These are phyloP conservation scores for Mesitornis unicolor DNA, from an alignment of 2,113 vertebrate species.

Conservation along the genomic window DNA sequence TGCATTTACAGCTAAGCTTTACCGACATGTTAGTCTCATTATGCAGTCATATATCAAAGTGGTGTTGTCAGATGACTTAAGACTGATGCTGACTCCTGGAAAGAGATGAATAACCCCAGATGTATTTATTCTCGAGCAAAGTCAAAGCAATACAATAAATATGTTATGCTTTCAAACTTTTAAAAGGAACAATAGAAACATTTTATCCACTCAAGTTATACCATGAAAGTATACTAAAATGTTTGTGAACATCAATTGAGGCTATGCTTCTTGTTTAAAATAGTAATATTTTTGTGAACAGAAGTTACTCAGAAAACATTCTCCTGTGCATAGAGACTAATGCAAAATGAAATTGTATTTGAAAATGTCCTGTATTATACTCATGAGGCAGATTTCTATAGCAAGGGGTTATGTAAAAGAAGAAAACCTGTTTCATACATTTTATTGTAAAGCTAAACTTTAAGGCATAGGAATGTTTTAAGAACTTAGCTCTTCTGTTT, in stretches of 20 bases:
- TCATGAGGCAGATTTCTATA: background rate
- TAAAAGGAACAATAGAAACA: background rate
- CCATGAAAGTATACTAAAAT: background rate
- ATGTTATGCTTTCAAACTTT: background rate
- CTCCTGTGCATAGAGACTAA: background rate
- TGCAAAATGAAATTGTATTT: background rate
- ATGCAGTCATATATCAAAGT: background rate
- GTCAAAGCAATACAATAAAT: background rate
- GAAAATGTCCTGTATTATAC: background rate
- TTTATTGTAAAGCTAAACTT: background rate
- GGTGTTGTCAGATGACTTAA: background rate
- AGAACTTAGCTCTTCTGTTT: background rate
- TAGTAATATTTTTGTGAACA: background rate
- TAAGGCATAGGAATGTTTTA: background rate
- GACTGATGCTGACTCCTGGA: background rate
- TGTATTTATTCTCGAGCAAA: background rate
- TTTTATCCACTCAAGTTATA: background rate
- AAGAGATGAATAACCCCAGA: background rate
- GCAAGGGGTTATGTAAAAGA: background rate
- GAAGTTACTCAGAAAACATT: background rate
- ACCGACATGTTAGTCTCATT: background rate
- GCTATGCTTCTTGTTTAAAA: background rate
- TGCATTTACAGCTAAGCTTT: background rate
- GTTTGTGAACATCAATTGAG: background rate
- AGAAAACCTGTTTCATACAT: accelerated